Percentiles rank a stretch among this genome's conserved stretches.
phyloP scores from a whole-genome alignment of 2,113 vertebrate genomes.

The Pantherophis guttatus region DNA sequence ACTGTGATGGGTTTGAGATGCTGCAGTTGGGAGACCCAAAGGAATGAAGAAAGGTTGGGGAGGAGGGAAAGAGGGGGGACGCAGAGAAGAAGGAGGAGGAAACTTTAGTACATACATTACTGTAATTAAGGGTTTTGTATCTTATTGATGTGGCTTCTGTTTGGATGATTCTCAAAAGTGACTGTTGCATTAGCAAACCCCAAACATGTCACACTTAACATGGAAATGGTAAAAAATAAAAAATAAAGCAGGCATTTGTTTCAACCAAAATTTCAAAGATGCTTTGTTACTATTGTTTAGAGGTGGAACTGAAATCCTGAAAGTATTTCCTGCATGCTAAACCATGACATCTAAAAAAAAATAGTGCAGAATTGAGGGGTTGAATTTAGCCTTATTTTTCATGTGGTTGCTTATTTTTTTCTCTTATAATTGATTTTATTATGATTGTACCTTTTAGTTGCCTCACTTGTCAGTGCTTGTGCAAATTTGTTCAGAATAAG shows the following conservation, averaged over 20 bases:
- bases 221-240: slow-evolving; percentile 35
- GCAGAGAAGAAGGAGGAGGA: slow-evolving; percentile 57
- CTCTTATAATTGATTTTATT: neutral
- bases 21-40: slow-evolving; percentile 55
- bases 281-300: slow-evolving; percentile 33
- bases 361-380: neutral
- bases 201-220: slow-evolving; percentile 57
- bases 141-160: slow-evolving; percentile 71
- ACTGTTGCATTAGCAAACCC: slow-evolving; percentile 63
- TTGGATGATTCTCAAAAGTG: slow-evolving; percentile 69
- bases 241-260: slow-evolving; percentile 38
- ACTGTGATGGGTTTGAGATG: slow-evolving; percentile 48
- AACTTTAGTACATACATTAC: slow-evolving; percentile 68
- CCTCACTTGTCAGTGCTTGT: neutral
- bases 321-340: slow-evolving; percentile 18
- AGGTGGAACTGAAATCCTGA: slow-evolving; percentile 24
- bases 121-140: slow-evolving; percentile 76
- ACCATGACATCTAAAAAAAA: neutral
- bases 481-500: neutral
- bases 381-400: neutral
- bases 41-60: slow-evolving; percentile 58
- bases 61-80: slow-evolving; percentile 33
- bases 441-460: neutral
- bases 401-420: neutral
- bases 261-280: slow-evolving; percentile 39